A percentile compares a stretch with the other conserved stretches of the same genome.
These are phyloP conservation scores for Heliconius congener DNA, from an alignment of 1,140 invertebrate species.

Conservation along the genomic window DNA sequence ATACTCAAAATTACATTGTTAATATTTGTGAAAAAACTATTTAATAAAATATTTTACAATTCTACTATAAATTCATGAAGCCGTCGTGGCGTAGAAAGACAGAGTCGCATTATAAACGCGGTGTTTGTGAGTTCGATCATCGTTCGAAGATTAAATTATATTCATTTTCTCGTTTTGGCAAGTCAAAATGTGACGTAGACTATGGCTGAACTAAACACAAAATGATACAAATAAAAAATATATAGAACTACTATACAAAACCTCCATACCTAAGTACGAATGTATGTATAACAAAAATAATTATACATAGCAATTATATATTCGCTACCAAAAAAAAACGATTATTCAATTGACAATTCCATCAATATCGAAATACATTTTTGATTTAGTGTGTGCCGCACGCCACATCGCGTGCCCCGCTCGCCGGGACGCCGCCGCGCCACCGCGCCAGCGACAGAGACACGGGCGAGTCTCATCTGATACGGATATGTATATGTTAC, in stretches of 20 bases:
- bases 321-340: conserved; percentile 3
- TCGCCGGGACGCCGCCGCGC: not conserved
- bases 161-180: too few species aligned
- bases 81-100: too few species aligned
- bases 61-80: too few species aligned
- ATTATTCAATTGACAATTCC: conserved; percentile 14
- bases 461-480: conserved; percentile 25
- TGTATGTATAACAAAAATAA: not conserved
- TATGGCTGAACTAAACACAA: too few species aligned
- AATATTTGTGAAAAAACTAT: too few species aligned
- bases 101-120: too few species aligned
- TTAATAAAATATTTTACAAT: too few species aligned
- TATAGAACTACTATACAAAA: not conserved
- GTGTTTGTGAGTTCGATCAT: too few species aligned
- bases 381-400: conserved; percentile 36
- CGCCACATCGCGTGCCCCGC: conserved; percentile 42
- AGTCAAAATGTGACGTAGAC: too few species aligned
- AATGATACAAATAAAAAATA: not conserved
- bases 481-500: conserved; percentile 23
- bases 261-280: not conserved
- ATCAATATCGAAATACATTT: conserved; percentile 19
- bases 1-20: too few species aligned
- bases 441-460: not conserved
- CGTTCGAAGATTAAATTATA: too few species aligned
- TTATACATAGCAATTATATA: not conserved